phyloP scores from a whole-genome alignment of 2,888 invertebrate genomes.

The Harpagoxenus sublaevis region DNA sequence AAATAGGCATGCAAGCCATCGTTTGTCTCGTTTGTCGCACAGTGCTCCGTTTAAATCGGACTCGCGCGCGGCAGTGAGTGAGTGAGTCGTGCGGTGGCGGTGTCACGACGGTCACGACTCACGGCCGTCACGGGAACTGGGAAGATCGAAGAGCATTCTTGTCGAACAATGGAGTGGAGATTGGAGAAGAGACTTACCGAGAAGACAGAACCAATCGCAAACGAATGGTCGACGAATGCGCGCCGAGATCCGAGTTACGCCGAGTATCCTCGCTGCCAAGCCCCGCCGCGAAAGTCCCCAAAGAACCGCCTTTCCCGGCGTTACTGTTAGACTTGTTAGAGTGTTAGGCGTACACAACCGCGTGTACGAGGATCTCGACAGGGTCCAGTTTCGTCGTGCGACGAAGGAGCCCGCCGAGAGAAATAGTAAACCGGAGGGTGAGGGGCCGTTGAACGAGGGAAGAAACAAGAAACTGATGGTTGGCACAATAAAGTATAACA shows the following conservation, averaged over 20 bases:
- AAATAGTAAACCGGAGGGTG: slow-evolving; percentile 9
- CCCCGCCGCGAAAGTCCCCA: slow-evolving; percentile 46
- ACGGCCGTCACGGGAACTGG: no score
- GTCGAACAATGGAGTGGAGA: slow-evolving; percentile 22
- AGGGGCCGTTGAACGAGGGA: background rate
- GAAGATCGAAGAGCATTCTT: slow-evolving; percentile 6
- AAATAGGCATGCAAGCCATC: background rate
- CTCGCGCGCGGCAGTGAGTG: no score
- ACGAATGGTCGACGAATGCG: slow-evolving; percentile 36
- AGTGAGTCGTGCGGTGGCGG: background rate
- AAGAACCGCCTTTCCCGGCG: slow-evolving; percentile 15
- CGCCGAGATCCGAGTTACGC: background rate
- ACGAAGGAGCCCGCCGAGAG: slow-evolving; percentile 23
- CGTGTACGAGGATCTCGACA: background rate
- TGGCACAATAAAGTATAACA: slow-evolving; percentile 66
- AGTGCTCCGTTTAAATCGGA: background rate
- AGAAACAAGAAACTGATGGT: slow-evolving; percentile 55
- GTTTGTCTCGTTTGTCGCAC: background rate
- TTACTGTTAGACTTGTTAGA: background rate
- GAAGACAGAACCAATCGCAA: slow-evolving; percentile 49
- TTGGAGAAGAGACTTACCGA: slow-evolving; percentile 63
- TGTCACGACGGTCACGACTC: background rate
- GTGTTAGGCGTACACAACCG: background rate
- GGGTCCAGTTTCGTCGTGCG: background rate
- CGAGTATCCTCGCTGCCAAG: slow-evolving; percentile 29